Evolutionary conservation across 2,797 vertebrate species (phyloP), one percentile per base, ranked within the genome.

Genomic region (Microchirus variegatus): DNA sequence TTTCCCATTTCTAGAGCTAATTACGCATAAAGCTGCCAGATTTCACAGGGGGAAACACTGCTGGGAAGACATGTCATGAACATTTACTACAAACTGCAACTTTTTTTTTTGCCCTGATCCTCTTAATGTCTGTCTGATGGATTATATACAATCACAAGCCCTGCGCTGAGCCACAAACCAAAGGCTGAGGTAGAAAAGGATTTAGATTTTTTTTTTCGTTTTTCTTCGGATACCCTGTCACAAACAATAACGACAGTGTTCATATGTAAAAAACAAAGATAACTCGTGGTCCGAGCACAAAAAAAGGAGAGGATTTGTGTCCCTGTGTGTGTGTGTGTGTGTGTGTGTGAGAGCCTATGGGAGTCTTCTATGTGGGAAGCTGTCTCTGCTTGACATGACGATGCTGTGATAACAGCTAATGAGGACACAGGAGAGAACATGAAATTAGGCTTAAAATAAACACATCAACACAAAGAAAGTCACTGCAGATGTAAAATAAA

Each of bases 121-220:
- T 53, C 65, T 65, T 63, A 38, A 31, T 10, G 59, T 65, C 31
- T 70, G 47, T 31, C 31, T 61, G 66, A 66, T 52, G 57, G 63
- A 75, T 64, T 16, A 48, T 77, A 66, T 37, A 31, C 36, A 18
- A 42, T 49, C 37, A 59, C 17, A 49, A 43, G 17, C 46, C 46
- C 44, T 16, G 36, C 46, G 31, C 31, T 46, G 15, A 19, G 26
- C 42, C 65, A 38, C 12, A 9, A 65, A 49, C n/a, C 19, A 35
- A 53, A 41, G 48, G 50, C 5, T 45, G 8, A 74, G 36, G 36
- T 5, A 31, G 5, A 31, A 15, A 9, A 53, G 31, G 37, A 15
- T 1, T 52, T 7, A 3, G 3, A 22, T 22, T 22, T 22, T 5
- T 3, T 22, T 44, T 18, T 43, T 22, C 22, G 5, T 22, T 44